phyloP scores from a whole-genome alignment of 2,888 invertebrate species.

The Celastrina argiolus region DNA sequence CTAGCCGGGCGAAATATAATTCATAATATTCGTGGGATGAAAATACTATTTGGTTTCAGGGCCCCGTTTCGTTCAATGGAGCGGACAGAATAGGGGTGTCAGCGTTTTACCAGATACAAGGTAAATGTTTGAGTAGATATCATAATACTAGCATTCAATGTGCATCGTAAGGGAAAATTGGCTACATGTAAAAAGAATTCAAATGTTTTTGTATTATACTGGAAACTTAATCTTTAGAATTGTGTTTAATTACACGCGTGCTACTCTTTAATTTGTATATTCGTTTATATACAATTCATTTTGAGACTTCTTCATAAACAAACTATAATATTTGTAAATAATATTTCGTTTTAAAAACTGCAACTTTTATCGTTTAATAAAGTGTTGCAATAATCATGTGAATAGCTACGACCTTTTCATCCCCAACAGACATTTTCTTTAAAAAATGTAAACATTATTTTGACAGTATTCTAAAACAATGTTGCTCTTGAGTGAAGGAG shows the following conservation, averaged over 20 bases:
- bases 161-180: neutral
- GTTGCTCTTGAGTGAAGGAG: neutral
- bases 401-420: no score
- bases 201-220: neutral
- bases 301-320: no score
- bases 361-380: no score
- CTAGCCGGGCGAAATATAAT: neutral
- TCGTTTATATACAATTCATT: no score
- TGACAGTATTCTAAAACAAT: neutral
- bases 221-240: no score
- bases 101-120: slow-evolving; percentile 92
- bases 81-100: slow-evolving; percentile 93
- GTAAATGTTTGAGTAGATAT: slow-evolving; percentile 53
- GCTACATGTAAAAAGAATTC: neutral
- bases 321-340: no score
- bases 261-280: no score
- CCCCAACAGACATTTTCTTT: neutral
- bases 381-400: no score
- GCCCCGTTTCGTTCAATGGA: slow-evolving; percentile 92
- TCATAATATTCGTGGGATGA: slow-evolving; percentile 4
- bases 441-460: neutral
- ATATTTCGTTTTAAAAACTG: no score
- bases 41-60: slow-evolving; percentile 75
- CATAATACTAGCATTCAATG: neutral
- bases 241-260: no score